phyloP scores from a whole-genome alignment of 2,797 vertebrate genomes.

The Eulemur mongoz region DNA sequence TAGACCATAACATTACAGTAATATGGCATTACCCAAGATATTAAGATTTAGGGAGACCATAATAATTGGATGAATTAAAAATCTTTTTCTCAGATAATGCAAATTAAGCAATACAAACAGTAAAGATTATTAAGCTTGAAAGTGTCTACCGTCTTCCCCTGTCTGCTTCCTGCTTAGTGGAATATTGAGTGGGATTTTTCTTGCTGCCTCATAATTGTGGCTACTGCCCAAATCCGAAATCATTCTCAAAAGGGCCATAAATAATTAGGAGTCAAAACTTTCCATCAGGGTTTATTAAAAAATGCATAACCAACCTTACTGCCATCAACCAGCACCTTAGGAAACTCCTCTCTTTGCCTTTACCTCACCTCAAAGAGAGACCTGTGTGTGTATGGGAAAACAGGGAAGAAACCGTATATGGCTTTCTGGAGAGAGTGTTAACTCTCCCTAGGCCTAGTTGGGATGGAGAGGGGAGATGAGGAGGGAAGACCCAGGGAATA shows the following conservation, averaged over 20 bases:
- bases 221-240: background rate
- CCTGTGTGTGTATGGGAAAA: background rate
- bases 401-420: background rate
- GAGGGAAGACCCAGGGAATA: background rate
- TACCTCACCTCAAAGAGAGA: background rate
- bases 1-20: background rate
- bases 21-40: background rate
- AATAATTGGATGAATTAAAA: background rate
- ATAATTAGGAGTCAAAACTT: background rate
- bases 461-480: background rate
- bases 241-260: background rate
- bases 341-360: background rate
- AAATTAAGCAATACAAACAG: background rate
- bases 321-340: background rate
- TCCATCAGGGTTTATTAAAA: background rate
- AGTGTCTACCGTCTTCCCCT: background rate
- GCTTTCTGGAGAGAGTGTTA: background rate
- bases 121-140: background rate
- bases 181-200: background rate
- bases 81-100: background rate
- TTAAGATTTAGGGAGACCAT: background rate
- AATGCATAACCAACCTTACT: background rate
- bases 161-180: background rate
- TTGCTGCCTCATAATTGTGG: background rate
- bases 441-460: background rate